Base-by-base conservation (phyloP, 2,888 invertebrate genomes). In the Augiades crinisus region DNA sequence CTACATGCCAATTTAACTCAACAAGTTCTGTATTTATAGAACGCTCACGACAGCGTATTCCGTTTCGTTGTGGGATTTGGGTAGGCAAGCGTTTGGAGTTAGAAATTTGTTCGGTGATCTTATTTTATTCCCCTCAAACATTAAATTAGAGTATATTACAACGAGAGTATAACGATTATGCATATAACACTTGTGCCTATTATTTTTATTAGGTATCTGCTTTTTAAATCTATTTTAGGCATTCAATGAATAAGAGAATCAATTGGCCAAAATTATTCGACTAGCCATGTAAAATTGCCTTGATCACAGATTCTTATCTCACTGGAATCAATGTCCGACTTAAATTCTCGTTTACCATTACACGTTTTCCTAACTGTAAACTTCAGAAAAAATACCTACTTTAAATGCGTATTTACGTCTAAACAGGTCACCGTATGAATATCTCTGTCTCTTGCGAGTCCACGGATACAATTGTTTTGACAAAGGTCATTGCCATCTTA, bases 401-500 rank as follows among this genome's bases (percentile, higher is more conserved):
- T 38, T 38, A 30, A 38, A 47, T 30, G 37, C 27, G 13, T 8
- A 36, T 36, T 34, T 22, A 12, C 36, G 36, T 36, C 8, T 46
- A 46, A 46, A 46, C 46, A 36, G 46, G 46, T 46, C 46, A 46
- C 36, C n/a, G 43, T 37, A 50, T 30, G 24, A 27, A 36, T 50
- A 19, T 50, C 21, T 12, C 8, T 4, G 27, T 17, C 12, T 41
- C 21, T 50, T n/a, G n/a, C 30, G 49, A 54, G 50, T 27, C 46
- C 46, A 54, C 51, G 51, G 67, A 67, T 70, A 75, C 71, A 72
- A 74, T 73, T 73, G 69, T 79, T 81, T 80, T 75, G 70, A 70
- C 74, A 78, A 81, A 83, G 87, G 80, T 86, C 86, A 86, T 76
- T 86, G 87, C 79, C 83, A 72, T 67, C 68, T 75, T 70, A 75